Conservation (phyloP, 2,113 vertebrate species). For the Tachysurus fulvidraco region DNA sequence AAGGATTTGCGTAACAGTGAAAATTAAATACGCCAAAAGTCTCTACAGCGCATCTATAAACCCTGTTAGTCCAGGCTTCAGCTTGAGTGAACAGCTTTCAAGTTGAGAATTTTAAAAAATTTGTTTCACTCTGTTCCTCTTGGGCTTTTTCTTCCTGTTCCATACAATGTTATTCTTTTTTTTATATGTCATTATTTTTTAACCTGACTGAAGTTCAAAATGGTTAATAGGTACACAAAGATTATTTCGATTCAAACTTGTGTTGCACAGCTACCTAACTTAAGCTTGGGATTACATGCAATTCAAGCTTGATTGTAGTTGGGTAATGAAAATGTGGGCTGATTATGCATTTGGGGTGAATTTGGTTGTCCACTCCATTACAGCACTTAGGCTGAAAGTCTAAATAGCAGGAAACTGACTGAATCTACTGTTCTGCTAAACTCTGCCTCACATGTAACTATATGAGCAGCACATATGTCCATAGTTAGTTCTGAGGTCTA, state of each 20-base stretch:
- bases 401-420: not conserved
- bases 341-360: not conserved
- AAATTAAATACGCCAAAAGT: constrained; percentile 39
- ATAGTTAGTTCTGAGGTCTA: not conserved
- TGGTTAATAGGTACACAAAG: not conserved
- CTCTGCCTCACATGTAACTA: not conserved
- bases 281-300: not conserved
- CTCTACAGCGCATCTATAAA: not conserved
- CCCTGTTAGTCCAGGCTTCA: not conserved
- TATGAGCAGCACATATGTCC: not conserved
- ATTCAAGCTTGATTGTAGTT: not conserved
- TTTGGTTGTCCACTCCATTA: not conserved
- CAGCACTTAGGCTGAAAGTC: not conserved
- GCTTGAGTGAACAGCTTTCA: not conserved
- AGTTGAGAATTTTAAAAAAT: not conserved
- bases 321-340: not conserved
- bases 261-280: not conserved
- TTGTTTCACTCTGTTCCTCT: not conserved
- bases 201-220: not conserved
- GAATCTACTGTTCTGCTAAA: not conserved
- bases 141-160: not conserved
- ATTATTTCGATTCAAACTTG: not conserved
- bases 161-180: not conserved
- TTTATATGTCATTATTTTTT: not conserved
- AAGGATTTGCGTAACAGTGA: constrained; percentile 49